Percentiles rank a stretch among this genome's conserved stretches.
phyloP scores from a whole-genome alignment of 2,888 invertebrate genomes.

The Drosophila histrio region DNA sequence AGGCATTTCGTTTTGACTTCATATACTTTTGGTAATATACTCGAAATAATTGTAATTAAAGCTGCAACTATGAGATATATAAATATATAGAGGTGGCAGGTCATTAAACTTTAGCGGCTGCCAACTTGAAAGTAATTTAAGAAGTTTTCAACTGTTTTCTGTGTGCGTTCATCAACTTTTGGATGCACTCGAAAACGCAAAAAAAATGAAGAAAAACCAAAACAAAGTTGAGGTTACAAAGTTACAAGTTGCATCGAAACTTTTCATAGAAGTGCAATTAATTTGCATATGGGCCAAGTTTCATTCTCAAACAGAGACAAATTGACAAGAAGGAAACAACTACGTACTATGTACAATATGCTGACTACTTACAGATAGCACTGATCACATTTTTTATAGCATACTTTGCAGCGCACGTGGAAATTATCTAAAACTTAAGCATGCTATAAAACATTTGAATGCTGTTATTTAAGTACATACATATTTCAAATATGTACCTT shows the following conservation, averaged over 20 bases:
- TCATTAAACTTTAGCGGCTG: conserved; percentile 39
- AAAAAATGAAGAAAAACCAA: conserved; percentile 28
- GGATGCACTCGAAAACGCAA: conserved; percentile 34
- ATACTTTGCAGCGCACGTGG: conserved; percentile 21
- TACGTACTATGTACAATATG: not conserved
- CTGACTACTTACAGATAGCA: not conserved
- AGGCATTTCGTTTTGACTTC: conserved; percentile 16
- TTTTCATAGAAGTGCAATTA: conserved; percentile 47
- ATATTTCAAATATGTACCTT: too few relatives aligned
- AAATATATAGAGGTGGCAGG: conserved; percentile 5
- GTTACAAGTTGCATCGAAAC: conserved; percentile 11
- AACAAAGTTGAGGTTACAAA: conserved; percentile 19
- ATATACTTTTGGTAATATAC: conserved; percentile 7
- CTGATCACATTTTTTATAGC: conserved; percentile 1
- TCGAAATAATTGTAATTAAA: conserved; percentile 3
- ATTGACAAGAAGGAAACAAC: not conserved
- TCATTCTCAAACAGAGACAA: not conserved
- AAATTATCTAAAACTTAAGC: not conserved
- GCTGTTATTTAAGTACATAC: too few relatives aligned
- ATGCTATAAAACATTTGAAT: too few relatives aligned
- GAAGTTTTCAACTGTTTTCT: conserved; percentile 52
- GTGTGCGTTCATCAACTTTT: conserved; percentile 27
- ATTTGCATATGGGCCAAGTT: conserved; percentile 41
- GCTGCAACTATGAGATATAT: not conserved
- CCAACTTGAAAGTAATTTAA: conserved; percentile 57